Conservation (phyloP, 2,113 vertebrate species). For the Clupea harengus region DNA sequence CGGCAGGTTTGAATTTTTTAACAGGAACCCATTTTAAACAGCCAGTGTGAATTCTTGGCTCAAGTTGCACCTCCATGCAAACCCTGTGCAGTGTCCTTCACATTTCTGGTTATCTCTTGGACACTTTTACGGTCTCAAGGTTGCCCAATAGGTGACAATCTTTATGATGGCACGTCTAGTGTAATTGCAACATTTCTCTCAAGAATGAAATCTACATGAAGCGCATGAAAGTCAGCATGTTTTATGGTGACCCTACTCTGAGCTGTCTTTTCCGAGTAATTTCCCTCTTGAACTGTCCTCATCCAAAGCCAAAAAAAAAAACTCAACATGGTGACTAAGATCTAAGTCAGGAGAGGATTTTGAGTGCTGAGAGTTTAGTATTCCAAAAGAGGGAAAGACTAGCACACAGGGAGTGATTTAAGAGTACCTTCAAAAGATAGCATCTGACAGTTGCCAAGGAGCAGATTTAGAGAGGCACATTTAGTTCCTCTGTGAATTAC, state of each 20-base stretch:
- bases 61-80: not conserved
- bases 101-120: not conserved
- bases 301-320: not conserved
- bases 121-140: not conserved
- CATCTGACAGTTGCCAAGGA: conserved; percentile 6
- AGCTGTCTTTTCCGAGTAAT: not conserved
- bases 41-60: not conserved
- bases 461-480: conserved; percentile 11
- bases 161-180: not conserved
- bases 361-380: not conserved
- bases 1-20: not conserved
- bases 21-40: not conserved
- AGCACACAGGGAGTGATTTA: not conserved
- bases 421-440: not conserved
- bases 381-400: not conserved
- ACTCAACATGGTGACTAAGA: not conserved
- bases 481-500: not conserved
- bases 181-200: not conserved
- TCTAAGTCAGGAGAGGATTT: not conserved
- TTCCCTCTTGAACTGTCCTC: not conserved
- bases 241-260: not conserved
- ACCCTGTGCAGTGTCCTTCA: not conserved
- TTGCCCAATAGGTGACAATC: not conserved
- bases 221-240: not conserved
- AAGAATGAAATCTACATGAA: not conserved